phyloP scores from a whole-genome alignment of 64 coral and sea anemone species.

The Montipora sp. region DNA sequence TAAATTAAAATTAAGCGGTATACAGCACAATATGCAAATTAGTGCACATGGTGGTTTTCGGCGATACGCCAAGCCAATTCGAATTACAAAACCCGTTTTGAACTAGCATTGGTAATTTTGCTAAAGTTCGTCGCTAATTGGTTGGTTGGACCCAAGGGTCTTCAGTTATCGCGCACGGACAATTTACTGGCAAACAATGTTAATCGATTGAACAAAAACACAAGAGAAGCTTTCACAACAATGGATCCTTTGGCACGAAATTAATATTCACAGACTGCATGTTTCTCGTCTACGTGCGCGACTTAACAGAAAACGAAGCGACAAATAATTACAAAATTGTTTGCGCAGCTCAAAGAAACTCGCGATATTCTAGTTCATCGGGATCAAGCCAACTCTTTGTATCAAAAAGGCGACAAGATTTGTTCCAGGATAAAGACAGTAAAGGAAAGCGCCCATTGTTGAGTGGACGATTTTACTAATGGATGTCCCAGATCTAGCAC shows the following conservation, averaged over 20 bases:
- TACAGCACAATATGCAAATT: slow-evolving; percentile 23
- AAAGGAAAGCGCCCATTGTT: neutral
- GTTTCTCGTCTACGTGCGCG: neutral
- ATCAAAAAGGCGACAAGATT: neutral
- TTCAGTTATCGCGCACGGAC: neutral
- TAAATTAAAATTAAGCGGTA: slow-evolving; percentile 22
- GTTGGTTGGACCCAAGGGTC: neutral
- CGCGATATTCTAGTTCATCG: neutral
- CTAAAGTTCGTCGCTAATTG: slow-evolving; percentile 48
- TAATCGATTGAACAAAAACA: slow-evolving; percentile 56
- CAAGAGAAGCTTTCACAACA: neutral
- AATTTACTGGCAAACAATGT: slow-evolving; percentile 72
- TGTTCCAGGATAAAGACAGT: neutral
- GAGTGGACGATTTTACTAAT: neutral
- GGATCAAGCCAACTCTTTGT: neutral
- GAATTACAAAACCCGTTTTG: neutral
- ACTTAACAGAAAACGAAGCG: neutral
- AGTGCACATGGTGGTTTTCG: neutral
- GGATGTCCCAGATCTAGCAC: slow-evolving; percentile 15
- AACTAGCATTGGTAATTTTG: slow-evolving; percentile 19
- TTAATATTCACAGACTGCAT: slow-evolving; percentile 27
- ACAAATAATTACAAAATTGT: neutral
- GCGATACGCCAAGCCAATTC: neutral
- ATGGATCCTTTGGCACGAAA: neutral
- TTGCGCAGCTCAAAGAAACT: too few species aligned